phyloP scores from a whole-genome alignment of 2,113 vertebrate genomes.

The Triplophysa dalaica region DNA sequence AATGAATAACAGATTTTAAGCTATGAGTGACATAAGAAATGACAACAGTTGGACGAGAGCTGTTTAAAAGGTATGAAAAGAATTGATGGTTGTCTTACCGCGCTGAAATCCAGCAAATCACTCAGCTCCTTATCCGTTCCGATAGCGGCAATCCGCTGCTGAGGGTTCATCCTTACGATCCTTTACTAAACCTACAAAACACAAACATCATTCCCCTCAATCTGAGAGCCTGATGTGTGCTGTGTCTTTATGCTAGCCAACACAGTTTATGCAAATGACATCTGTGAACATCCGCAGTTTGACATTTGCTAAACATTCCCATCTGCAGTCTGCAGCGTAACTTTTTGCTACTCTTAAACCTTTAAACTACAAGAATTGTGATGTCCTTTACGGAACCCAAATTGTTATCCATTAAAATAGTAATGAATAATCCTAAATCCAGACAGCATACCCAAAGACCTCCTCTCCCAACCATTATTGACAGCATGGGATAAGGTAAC shows the following conservation, averaged over 20 bases:
- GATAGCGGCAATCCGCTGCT: conserved; percentile 97
- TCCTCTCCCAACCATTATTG: not conserved
- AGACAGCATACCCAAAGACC: not conserved
- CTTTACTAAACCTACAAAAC: conserved; percentile 77
- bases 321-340: conserved; percentile 8
- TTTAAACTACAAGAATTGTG: not conserved
- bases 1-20: not conserved
- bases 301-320: conserved; percentile 33
- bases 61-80: conserved; percentile 10
- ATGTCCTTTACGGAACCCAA: not conserved
- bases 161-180: conserved; percentile 92
- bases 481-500: not conserved
- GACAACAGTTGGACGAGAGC: conserved; percentile 1
- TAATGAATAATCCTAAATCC: not conserved
- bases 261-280: conserved; percentile 33
- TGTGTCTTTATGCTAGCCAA: conserved; percentile 6
- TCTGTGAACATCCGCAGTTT: conserved; percentile 17
- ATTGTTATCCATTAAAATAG: not conserved
- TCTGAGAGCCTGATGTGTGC: conserved; percentile 16
- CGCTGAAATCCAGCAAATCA: conserved; percentile 99
- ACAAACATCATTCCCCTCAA: conserved; percentile 54
- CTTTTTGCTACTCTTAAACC: conserved; percentile 4
- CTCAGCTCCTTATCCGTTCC: conserved; percentile 99
- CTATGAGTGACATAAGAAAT: not conserved
- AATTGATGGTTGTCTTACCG: conserved; percentile 78